These are phyloP conservation scores for Halichondria panicea DNA, from an alignment of 37 sponge, comb jelly and placozoan genomes.

Conservation along the genomic window DNA sequence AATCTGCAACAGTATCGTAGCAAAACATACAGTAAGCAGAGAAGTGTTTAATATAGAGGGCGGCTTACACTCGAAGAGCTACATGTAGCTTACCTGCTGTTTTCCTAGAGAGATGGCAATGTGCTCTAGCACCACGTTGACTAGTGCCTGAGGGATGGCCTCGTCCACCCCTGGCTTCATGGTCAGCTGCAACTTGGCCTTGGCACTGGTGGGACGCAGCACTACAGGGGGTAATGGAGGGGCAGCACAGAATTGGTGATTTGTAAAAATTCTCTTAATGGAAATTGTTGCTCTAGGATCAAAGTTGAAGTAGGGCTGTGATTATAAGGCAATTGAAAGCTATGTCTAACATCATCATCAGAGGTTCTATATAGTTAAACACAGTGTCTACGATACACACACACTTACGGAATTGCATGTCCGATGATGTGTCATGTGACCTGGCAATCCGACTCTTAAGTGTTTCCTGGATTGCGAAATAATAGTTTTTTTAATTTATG, in stretches of 20 bases:
- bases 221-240: slow-evolving; percentile 8
- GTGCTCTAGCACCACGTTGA: slow-evolving; percentile 41
- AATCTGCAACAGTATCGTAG: too few species aligned
- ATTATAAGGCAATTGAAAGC: too few species aligned
- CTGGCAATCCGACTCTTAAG: slow-evolving; percentile 18
- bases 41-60: neutral
- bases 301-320: too few species aligned
- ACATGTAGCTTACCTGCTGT: slow-evolving; percentile 57
- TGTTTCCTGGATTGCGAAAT: slow-evolving; percentile 1
- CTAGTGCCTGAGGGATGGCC: slow-evolving; percentile 49
- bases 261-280: too few species aligned
- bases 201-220: slow-evolving; percentile 28
- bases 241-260: too few species aligned
- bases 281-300: too few species aligned
- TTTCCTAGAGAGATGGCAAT: slow-evolving; percentile 50
- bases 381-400: too few species aligned
- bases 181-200: slow-evolving; percentile 42
- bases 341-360: too few species aligned
- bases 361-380: too few species aligned
- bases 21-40: slow-evolving; percentile 4
- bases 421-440: neutral
- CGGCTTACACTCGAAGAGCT: too few species aligned
- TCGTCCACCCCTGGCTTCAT: slow-evolving; percentile 47
- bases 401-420: slow-evolving; percentile 26
- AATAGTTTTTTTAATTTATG: too few species aligned